Evolutionary conservation across 35 echinoderm and acorn worm genomes (phyloP).

Genomic region (Patiria miniata): DNA sequence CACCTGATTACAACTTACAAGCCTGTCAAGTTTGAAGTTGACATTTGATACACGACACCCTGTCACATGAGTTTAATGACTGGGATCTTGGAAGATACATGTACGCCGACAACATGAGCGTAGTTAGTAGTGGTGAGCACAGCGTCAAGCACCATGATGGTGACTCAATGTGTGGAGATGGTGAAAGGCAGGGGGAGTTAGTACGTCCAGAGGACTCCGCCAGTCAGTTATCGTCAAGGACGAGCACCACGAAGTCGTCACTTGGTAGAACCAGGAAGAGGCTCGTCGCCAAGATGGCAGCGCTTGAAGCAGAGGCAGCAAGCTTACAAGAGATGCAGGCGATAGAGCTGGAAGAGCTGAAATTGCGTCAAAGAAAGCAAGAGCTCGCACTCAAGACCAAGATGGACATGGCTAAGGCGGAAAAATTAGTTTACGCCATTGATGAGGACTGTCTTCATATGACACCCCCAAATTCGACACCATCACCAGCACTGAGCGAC

Average conservation of each 20-base stretch:
- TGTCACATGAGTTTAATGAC: constrained; percentile 8
- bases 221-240: not conserved
- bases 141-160: not conserved
- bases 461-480: too few relatives aligned
- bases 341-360: constrained; percentile 30
- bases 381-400: not conserved
- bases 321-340: constrained; percentile 3
- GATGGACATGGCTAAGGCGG: not conserved
- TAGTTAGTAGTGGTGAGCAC: not conserved
- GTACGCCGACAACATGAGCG: too few relatives aligned
- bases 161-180: not conserved
- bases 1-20: too few relatives aligned
- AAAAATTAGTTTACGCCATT: not conserved
- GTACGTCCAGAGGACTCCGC: not conserved
- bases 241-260: too few relatives aligned
- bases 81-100: not conserved
- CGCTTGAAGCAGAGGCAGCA: constrained; percentile 25
- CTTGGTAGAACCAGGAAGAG: not conserved
- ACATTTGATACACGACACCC: too few relatives aligned
- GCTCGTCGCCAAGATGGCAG: constrained; percentile 19
- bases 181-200: not conserved
- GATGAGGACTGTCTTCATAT: too few relatives aligned
- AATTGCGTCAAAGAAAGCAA: constrained; percentile 27
- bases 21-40: too few relatives aligned
- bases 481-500: too few relatives aligned